phyloP scores from a whole-genome alignment of 2,888 invertebrate species.

The Heteropelma amictum region DNA sequence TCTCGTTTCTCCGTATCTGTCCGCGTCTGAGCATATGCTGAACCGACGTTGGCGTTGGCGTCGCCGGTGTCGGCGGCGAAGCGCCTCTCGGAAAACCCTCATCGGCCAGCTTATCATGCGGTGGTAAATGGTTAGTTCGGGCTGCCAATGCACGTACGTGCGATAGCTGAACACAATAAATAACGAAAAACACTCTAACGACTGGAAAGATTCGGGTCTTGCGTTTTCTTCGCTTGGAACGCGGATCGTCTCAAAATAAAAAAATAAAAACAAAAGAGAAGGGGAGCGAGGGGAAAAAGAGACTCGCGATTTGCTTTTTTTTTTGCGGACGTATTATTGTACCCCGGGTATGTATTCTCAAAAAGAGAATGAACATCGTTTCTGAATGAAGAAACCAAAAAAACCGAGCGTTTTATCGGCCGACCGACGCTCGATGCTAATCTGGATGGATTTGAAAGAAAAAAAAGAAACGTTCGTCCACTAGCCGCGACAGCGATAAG shows the following conservation, averaged over 20 bases:
- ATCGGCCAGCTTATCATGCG: slow-evolving; percentile 75
- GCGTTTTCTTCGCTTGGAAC: background rate
- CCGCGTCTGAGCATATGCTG: slow-evolving; percentile 84
- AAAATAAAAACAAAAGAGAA: too few species aligned
- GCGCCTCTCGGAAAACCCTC: slow-evolving; percentile 74
- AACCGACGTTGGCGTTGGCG: slow-evolving; percentile 79
- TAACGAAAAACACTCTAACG: slow-evolving; percentile 53
- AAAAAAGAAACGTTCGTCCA: too few species aligned
- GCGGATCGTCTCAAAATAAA: background rate
- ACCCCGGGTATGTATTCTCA: too few species aligned
- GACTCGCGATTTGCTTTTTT: too few species aligned
- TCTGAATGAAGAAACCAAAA: slow-evolving; percentile 10
- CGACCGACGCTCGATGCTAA: background rate
- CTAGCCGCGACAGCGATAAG: slow-evolving; percentile 11
- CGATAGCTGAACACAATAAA: slow-evolving; percentile 70
- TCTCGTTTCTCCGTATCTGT: slow-evolving; percentile 78
- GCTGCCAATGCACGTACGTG: slow-evolving; percentile 76
- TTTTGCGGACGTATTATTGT: too few species aligned
- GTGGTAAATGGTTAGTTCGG: slow-evolving; percentile 74
- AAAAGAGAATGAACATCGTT: background rate
- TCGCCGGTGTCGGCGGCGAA: slow-evolving; percentile 74
- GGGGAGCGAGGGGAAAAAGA: too few species aligned
- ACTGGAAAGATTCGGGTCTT: background rate
- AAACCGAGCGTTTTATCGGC: background rate
- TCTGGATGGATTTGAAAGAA: background rate